A percentile compares a stretch with the other conserved stretches of the same genome.
Conservation (phyloP, 2,888 invertebrate genomes). For the Acleris holmiana region DNA sequence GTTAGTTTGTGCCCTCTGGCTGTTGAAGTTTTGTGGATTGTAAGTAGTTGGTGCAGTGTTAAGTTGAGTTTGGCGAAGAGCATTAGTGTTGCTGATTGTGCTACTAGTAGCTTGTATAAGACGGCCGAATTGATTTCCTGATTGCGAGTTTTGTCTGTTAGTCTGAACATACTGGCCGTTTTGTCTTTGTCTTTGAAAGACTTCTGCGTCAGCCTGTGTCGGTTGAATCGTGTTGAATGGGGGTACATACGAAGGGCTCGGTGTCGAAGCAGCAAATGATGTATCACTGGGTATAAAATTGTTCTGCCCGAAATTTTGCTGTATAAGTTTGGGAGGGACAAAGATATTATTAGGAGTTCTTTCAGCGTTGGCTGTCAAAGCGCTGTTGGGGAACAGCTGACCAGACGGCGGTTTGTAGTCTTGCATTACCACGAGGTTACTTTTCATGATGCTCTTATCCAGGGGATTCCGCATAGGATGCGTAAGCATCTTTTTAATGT, state of each 20-base stretch:
- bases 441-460: conserved; percentile 62
- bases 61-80: conserved; percentile 50
- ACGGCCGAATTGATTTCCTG: conserved; percentile 51
- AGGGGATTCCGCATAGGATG: conserved; percentile 78
- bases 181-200: conserved; percentile 62
- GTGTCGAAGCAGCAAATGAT: conserved; percentile 64
- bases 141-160: conserved; percentile 48
- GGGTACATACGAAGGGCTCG: conserved; percentile 65
- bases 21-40: conserved; percentile 47
- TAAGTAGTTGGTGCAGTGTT: conserved; percentile 44
- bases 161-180: conserved; percentile 53
- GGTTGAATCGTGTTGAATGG: conserved; percentile 51
- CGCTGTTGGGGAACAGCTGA: conserved; percentile 69
- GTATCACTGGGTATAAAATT: conserved; percentile 54
- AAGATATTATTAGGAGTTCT: conserved; percentile 61
- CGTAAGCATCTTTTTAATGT: conserved; percentile 84
- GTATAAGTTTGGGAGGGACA: conserved; percentile 63
- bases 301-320: conserved; percentile 55
- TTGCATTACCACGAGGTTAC: conserved; percentile 72
- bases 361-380: conserved; percentile 60
- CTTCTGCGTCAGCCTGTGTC: conserved; percentile 53
- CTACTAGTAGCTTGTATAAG: conserved; percentile 50
- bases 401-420: conserved; percentile 74
- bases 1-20: conserved; percentile 49
- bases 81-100: conserved; percentile 46